These are phyloP conservation scores for Macaria liturata DNA, from an alignment of 2,888 invertebrate genomes.

Conservation along the genomic window DNA sequence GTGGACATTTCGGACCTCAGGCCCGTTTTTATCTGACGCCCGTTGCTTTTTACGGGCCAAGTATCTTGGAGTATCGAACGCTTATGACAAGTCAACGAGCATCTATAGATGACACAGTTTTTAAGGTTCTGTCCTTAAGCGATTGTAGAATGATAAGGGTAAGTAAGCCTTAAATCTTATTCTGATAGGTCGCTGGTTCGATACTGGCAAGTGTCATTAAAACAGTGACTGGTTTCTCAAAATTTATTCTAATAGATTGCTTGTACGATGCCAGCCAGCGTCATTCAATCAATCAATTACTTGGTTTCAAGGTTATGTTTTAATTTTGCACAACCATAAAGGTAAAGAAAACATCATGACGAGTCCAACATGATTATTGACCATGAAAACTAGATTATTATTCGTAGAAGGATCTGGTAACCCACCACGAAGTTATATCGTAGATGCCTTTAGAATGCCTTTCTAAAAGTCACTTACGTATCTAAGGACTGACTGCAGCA, in stretches of 20 bases:
- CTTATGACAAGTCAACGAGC: constrained; percentile 11
- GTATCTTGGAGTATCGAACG: constrained; percentile 25
- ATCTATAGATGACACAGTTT: neutral
- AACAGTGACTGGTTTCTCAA: neutral
- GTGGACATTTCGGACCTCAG: constrained; percentile 29
- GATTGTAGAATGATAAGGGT: neutral
- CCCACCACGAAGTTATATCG: no score
- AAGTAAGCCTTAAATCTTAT: neutral
- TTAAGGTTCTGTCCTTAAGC: neutral
- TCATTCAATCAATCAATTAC: no score
- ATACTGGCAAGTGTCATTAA: no score
- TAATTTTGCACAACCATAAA: no score
- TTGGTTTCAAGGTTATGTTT: no score
- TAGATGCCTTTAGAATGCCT: no score
- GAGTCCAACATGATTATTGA: no score
- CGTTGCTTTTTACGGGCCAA: constrained; percentile 31
- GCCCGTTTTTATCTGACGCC: constrained; percentile 29
- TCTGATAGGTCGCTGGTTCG: neutral
- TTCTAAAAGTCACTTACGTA: no score
- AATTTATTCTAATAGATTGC: neutral
- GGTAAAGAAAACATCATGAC: no score
- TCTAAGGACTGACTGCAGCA: no score
- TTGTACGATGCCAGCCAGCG: neutral
- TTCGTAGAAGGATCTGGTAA: no score
- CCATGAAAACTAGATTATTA: no score